A percentile compares a stretch with the other conserved stretches of the same genome.
phyloP scores from a whole-genome alignment of 2,888 invertebrate genomes.

The Lacanobia oleracea region DNA sequence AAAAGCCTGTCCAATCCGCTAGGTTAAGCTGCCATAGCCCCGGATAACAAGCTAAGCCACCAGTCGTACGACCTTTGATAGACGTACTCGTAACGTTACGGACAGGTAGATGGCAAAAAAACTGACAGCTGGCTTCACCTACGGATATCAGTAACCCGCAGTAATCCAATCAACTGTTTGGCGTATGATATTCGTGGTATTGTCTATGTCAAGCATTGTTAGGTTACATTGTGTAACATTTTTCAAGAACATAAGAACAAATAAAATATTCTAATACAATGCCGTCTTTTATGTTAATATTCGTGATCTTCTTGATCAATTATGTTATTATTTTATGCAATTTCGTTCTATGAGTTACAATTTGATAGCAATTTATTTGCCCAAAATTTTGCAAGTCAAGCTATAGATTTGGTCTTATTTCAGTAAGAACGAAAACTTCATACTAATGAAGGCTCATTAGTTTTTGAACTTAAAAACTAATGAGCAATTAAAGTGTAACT shows the following conservation, averaged over 20 bases:
- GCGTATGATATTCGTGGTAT: not conserved
- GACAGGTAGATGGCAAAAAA: conserved; percentile 22
- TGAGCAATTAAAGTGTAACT: too few species aligned
- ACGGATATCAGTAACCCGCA: not conserved
- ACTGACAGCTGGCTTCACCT: not conserved
- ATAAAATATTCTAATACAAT: not conserved
- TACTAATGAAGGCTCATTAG: too few species aligned
- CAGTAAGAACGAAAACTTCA: too few species aligned
- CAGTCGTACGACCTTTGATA: conserved; percentile 48
- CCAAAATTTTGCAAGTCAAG: too few species aligned
- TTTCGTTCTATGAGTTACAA: too few species aligned
- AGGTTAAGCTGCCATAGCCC: conserved; percentile 32
- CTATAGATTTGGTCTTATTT: too few species aligned
- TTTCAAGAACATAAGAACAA: not conserved
- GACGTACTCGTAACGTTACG: conserved; percentile 10
- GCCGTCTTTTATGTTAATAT: not conserved
- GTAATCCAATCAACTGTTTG: conserved; percentile 13
- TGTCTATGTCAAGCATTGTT: not conserved
- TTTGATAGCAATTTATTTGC: too few species aligned
- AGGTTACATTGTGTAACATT: not conserved
- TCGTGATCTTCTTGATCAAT: not conserved
- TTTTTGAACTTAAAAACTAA: too few species aligned
- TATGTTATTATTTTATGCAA: too few species aligned
- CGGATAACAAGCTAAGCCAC: conserved; percentile 46
- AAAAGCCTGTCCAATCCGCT: conserved; percentile 23